Conservation (phyloP, 2,113 vertebrate genomes). For the Triplophysa rosa region DNA sequence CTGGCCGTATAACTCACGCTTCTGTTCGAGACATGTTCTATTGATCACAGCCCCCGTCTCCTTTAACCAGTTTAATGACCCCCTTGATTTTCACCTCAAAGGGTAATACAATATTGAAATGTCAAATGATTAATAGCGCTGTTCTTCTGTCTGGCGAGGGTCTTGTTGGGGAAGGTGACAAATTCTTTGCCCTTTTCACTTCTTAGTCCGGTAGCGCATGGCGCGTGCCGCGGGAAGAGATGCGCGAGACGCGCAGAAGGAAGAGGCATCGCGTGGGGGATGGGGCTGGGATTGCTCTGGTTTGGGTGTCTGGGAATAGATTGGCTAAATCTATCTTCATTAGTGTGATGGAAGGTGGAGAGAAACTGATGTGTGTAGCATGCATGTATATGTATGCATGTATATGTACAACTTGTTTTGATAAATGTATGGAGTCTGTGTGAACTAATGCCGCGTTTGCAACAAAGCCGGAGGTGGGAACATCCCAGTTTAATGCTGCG, state of each 20-base stretch:
- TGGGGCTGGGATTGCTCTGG: constrained; percentile 63
- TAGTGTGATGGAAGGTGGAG: constrained; percentile 62
- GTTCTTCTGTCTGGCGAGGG: constrained; percentile 66
- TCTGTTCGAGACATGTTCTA: constrained; percentile 72
- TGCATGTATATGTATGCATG: constrained; percentile 4
- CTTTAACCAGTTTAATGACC: constrained; percentile 77
- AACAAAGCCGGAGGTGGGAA: background rate
- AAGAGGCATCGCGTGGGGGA: constrained; percentile 62
- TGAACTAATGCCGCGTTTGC: background rate
- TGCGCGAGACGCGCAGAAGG: constrained; percentile 12
- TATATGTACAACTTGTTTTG: background rate
- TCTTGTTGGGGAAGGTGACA: constrained; percentile 70
- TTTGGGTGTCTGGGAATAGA: constrained; percentile 77
- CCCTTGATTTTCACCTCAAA: constrained; percentile 73
- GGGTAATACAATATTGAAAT: constrained; percentile 85
- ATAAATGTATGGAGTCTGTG: no score
- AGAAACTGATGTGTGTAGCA: background rate
- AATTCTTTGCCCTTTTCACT: constrained; percentile 76
- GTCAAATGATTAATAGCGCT: constrained; percentile 81
- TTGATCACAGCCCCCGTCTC: constrained; percentile 73
- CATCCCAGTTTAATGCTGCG: no score
- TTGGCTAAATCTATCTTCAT: constrained; percentile 84
- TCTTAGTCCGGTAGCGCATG: constrained; percentile 2
- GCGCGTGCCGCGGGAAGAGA: background rate
- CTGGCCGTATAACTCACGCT: constrained; percentile 65